Base-by-base conservation (phyloP, 2,888 invertebrate species). In the Tenthredo scrophulariae region DNA sequence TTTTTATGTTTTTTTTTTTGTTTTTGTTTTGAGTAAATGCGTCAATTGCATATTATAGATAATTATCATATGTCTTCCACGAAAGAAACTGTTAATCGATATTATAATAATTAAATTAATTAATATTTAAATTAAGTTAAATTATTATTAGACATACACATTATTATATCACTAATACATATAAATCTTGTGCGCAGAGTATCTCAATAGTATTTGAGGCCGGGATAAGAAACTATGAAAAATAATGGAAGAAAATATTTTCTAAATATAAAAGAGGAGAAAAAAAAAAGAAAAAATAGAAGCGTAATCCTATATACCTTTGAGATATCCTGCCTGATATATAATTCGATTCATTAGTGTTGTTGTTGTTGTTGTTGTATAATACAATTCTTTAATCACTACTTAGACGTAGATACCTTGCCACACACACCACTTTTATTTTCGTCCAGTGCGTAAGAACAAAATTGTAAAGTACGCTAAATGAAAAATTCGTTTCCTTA, bases 81-180 rank as follows among this genome's bases (percentile, higher is more conserved):
- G 43, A 43, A 83, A 67, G 67, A 67, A 65, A 83, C 82, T n/a
- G 43, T 67, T 43, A 29, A 33, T 79, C 4, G 10, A 67, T 62
- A 58, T 26, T 26, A 43, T 83, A 67, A 67, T 43, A 67, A 15
- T 62, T 75, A 50, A 46, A 50, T 29, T 75, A 75, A 50, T 72
- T 67, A 75, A 85, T 79, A 86, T 29, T 85, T 84, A 84, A 65
- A 74, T 84, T 84, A 58, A 84, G 54, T 82, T 86, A 62, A 87
- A 50, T 80, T 86, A 74, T 50, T 29, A 46, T 26, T 70, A 83
- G 43, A 50, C 29, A 50, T 85, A 85, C 72, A 85, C 80, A 70
- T 80, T 29, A 70, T 70, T n/a, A 80, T 70, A 70, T 77, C 77
- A 82, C 80, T 85, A 85, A 46, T 82, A 85, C 72, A 85, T 65